Percentiles rank a stretch among this genome's conserved stretches.
phyloP scores from a whole-genome alignment of 2,888 invertebrate genomes.

The Anagyrus pseudococci region DNA sequence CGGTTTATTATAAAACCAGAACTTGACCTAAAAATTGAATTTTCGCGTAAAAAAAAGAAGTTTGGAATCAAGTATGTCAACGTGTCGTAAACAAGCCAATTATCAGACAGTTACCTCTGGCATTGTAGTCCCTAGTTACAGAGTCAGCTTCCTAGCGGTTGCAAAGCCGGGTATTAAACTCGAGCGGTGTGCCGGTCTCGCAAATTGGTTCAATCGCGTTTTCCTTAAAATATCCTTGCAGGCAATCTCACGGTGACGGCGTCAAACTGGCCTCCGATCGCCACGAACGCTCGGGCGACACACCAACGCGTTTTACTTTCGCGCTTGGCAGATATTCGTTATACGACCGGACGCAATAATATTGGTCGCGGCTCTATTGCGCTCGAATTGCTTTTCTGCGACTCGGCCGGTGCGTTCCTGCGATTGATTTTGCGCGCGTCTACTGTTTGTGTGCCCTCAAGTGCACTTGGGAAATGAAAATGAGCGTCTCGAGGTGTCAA shows the following conservation, averaged over 20 bases:
- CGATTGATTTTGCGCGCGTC: not conserved
- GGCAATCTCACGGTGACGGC: constrained; percentile 9
- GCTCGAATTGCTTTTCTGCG: not conserved
- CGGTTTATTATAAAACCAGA: too few relatives aligned
- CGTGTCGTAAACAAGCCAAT: too few relatives aligned
- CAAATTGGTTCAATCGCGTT: constrained; percentile 27
- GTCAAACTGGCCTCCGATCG: constrained; percentile 25
- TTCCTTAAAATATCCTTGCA: constrained; percentile 20
- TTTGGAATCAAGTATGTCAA: too few relatives aligned
- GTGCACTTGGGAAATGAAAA: not conserved
- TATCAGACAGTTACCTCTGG: too few relatives aligned
- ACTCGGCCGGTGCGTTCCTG: not conserved
- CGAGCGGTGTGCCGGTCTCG: too few relatives aligned
- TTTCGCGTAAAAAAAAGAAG: too few relatives aligned
- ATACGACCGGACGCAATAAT: not conserved
- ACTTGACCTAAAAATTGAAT: too few relatives aligned
- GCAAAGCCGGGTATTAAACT: too few relatives aligned
- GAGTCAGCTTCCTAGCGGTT: too few relatives aligned
- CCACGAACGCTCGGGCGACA: not conserved
- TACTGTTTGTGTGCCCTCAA: not conserved
- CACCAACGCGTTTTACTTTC: not conserved
- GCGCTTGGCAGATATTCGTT: not conserved
- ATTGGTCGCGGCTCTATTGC: not conserved
- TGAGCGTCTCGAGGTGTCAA: not conserved
- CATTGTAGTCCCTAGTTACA: too few relatives aligned